Base-by-base conservation (phyloP, 2,888 invertebrate genomes). In the Plutella xylostella region DNA sequence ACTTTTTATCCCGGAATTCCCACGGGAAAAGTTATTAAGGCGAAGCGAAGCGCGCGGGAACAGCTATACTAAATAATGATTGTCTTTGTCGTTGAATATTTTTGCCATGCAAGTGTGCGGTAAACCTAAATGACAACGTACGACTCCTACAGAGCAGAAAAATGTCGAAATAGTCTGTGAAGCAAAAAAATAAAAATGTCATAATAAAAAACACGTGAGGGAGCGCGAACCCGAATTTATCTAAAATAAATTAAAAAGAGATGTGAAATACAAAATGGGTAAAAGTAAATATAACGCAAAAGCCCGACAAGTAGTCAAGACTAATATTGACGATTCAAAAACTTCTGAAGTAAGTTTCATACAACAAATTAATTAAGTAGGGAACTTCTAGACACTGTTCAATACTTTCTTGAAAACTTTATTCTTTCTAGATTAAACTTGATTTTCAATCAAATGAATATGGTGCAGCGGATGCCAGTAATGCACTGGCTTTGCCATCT, bases 401-500 rank as follows among this genome's bases (percentile, higher is more conserved):
- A 25, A 11, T 7, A 25, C 25, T 25, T 25, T n/a, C n/a, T n/a
- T 33, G 33, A 19, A 35, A 20, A 3, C 11, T 6, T 11, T 12
- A 3, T 14, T 44, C 31, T 34, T 21, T 25, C 28, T 59, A 91
- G 91, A 90, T 93, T 38, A 71, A 87, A 71, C 61, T 93, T 45
- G 90, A 93, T 48, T 79, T 91, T 42, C 65, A 82, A 41, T 65
- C 70, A n/a, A 69, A 73, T 49, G 89, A 88, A 50, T 80, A 85
- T 75, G 80, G 80, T 0, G 84, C 87, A 14, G 92, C 94, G 64
- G 75, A 79, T 31, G 85, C 88, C 11, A 90, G 91, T 49, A 97
- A 97, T 74, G 84, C 89, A 0, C 68, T 97, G 54, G 93, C 91
- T 4, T 71, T 97, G 50, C 96, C 96, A 0, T 92, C 92, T 0